Evolutionary conservation across 2,113 vertebrate genomes (phyloP).

Genomic region (Xiphias gladius): DNA sequence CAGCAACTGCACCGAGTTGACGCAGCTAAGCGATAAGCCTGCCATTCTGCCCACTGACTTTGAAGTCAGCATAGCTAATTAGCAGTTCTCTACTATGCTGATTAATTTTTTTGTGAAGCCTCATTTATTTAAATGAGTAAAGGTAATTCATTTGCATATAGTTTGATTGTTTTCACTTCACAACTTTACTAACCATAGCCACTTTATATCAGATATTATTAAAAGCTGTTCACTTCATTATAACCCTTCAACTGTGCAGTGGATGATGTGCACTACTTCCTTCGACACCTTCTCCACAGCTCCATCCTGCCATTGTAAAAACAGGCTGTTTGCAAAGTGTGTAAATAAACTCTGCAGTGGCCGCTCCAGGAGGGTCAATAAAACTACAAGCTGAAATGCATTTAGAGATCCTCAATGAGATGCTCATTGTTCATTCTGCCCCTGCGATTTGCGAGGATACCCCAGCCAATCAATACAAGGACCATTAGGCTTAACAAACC

Average conservation of each 20-base stretch:
- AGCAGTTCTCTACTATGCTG: constrained; percentile 31
- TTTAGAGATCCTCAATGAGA: constrained; percentile 74
- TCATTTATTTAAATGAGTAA: constrained; percentile 50
- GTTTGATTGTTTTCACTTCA: constrained; percentile 38
- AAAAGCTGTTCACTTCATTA: constrained; percentile 35
- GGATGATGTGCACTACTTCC: constrained; percentile 27
- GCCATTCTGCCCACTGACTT: constrained; percentile 36
- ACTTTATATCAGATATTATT: constrained; percentile 9
- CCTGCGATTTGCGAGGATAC: constrained; percentile 69
- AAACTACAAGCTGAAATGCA: constrained; percentile 74
- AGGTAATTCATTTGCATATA: constrained; percentile 36
- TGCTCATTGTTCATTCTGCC: constrained; percentile 72
- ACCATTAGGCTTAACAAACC: constrained; percentile 86
- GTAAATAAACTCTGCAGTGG: constrained; percentile 71
- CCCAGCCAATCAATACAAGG: constrained; percentile 82
- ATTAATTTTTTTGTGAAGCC: constrained; percentile 51
- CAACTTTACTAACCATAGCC: constrained; percentile 30
- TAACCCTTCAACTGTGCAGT: constrained; percentile 32
- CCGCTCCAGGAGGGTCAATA: constrained; percentile 73
- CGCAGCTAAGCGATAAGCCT: constrained; percentile 49
- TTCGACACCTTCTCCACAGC: constrained; percentile 31
- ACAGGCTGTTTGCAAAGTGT: constrained; percentile 52
- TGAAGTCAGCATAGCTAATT: constrained; percentile 52
- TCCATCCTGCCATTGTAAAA: constrained; percentile 65
- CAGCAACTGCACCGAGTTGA: constrained; percentile 30